phyloP scores from a whole-genome alignment of 1,140 invertebrate genomes.

The Thaumetopoea pityocampa region DNA sequence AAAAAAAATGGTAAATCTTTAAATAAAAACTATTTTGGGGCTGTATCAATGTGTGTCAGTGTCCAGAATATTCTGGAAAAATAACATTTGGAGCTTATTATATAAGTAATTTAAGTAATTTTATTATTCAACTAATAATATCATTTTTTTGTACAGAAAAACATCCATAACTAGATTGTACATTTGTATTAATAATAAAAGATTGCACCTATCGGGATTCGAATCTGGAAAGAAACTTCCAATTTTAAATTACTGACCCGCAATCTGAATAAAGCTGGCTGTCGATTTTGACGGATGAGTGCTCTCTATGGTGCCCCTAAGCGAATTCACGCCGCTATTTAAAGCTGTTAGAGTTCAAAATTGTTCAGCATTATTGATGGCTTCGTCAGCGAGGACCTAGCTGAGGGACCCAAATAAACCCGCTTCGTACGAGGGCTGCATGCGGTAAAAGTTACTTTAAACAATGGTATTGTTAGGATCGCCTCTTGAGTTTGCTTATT shows the following conservation, averaged over 20 bases:
- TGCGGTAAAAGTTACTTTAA: constrained; percentile 15
- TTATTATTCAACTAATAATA: too few species aligned
- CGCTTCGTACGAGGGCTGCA: constrained; percentile 9
- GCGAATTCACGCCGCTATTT: constrained; percentile 10
- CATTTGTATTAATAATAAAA: too few species aligned
- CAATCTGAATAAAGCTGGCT: constrained; percentile 11
- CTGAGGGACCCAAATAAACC: constrained; percentile 9
- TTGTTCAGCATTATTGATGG: constrained; percentile 13
- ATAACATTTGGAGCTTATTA: too few species aligned
- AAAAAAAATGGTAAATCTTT: too few species aligned
- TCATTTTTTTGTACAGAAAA: too few species aligned
- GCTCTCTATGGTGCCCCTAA: constrained; percentile 2
- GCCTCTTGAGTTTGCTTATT: constrained; percentile 15
- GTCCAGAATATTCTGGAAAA: too few species aligned
- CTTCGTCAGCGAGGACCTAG: neutral
- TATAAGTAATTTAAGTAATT: too few species aligned
- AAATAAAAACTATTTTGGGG: too few species aligned
- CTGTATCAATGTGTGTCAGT: too few species aligned
- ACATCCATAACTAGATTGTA: too few species aligned
- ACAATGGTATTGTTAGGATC: constrained; percentile 12
- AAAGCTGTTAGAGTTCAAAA: constrained; percentile 3
- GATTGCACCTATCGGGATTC: too few species aligned
- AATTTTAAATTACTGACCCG: constrained; percentile 6
- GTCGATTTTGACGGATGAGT: constrained; percentile 6
- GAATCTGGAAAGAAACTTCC: too few species aligned